Evolutionary conservation across 2,113 vertebrate species (phyloP).

Genomic region (Delphinus delphis): DNA sequence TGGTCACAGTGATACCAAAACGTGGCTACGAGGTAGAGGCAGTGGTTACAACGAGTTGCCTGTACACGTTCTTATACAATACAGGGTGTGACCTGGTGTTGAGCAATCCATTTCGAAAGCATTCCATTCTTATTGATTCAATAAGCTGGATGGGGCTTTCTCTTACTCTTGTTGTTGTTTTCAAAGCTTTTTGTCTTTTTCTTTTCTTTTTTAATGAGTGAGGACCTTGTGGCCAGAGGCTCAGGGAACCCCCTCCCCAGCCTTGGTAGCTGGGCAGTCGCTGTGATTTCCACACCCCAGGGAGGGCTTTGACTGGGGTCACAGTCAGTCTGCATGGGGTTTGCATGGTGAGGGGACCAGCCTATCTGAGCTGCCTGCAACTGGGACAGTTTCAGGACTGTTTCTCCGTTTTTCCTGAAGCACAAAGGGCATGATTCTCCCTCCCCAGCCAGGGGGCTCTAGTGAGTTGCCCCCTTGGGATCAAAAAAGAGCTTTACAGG

Average conservation of each 20-base stretch:
- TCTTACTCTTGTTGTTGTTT: not conserved
- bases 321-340: not conserved
- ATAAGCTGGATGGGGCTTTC: not conserved
- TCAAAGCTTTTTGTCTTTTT: not conserved
- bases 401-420: not conserved
- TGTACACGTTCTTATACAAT: not conserved
- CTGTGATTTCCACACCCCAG: not conserved
- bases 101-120: not conserved
- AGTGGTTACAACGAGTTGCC: not conserved
- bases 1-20: not conserved
- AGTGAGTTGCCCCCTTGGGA: not conserved
- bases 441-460: not conserved
- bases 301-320: not conserved
- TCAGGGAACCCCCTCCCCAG: not conserved
- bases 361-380: not conserved
- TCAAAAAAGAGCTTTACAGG: not conserved
- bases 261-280: not conserved
- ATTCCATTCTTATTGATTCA: not conserved
- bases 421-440: not conserved
- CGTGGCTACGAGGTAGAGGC: not conserved
- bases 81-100: not conserved
- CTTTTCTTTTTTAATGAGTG: not conserved
- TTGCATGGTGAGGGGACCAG: not conserved
- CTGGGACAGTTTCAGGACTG: not conserved
- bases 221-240: not conserved